A percentile compares a stretch with the other conserved stretches of the same genome.
phyloP scores from a whole-genome alignment of 2,888 invertebrate species.

The Parnassius glacialis region DNA sequence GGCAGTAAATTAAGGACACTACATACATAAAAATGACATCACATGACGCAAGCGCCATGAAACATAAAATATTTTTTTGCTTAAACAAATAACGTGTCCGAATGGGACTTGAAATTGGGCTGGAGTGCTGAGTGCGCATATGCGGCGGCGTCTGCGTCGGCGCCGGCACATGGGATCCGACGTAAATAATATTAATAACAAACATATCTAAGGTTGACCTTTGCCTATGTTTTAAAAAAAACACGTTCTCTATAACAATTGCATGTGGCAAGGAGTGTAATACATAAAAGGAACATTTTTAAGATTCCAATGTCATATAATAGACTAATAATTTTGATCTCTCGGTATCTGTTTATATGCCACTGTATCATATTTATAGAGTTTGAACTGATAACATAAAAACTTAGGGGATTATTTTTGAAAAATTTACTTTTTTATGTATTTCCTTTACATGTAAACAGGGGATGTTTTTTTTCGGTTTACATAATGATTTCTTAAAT shows the following conservation, averaged over 20 bases:
- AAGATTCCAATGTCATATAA: no score
- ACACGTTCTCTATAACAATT: conserved; percentile 13
- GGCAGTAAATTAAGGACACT: conserved; percentile 15
- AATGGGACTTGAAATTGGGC: conserved; percentile 35
- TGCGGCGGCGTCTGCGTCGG: conserved; percentile 46
- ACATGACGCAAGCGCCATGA: conserved; percentile 14
- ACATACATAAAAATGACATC: conserved; percentile 15
- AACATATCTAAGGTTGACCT: conserved; percentile 23
- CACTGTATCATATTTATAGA: no score
- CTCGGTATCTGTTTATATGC: no score
- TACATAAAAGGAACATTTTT: no score
- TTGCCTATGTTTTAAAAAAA: conserved; percentile 27
- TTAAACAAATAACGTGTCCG: conserved; percentile 24
- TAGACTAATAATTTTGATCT: no score
- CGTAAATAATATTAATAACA: conserved; percentile 19
- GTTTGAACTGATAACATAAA: no score
- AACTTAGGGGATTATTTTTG: no score
- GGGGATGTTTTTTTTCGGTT: no score
- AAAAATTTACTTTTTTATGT: no score
- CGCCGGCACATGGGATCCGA: conserved; percentile 54
- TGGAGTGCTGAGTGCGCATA: conserved; percentile 33
- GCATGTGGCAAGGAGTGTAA: background rate
- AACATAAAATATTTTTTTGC: conserved; percentile 34
- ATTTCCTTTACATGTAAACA: no score
- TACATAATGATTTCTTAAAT: no score